Base-by-base conservation (phyloP, 2,888 invertebrate species). In the Agrotis clavis region DNA sequence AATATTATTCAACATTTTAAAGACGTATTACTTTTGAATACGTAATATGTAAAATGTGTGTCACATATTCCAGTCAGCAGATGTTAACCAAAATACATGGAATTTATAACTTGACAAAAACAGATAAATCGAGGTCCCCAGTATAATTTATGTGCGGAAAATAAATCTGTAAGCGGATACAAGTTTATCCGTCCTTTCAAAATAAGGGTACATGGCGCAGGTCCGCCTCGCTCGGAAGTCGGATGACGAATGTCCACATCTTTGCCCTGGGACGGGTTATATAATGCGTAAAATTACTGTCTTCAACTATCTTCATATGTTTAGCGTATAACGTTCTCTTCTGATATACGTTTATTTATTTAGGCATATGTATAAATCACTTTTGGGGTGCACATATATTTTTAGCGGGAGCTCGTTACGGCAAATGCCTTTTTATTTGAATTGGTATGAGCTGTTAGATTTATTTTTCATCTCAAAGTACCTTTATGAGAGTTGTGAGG, bases 211-310 rank as follows among this genome's bases (percentile, higher is more conserved):
- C 86, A 87, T 77, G 82, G 87, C 85, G 88, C 81, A 88, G 86
- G 91, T 90, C 90, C 89, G 89, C 88, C 84, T 82, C 85, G 83
- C 87, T 81, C 88, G 91, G 90, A 92, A 91, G 90, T 89, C 86
- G 90, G 90, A 93, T 94, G 95, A 95, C 92, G 93, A 94, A 95
- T 95, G 93, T 85, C 90, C 90, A 86, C 89, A 88, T 91, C 86
- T 91, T 89, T 89, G 89, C 88, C 90, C 76, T 87, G 88, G 89
- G 94, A 95, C 94, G 91, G 94, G 94, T 92, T 93, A 95, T 91
- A 94, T 95, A 94, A 94, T 91, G 95, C 95, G 95, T 92, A 93
- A 95, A 95, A 95, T 95, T 93, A 94, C 93, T 90, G 92, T 91
- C 92, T 92, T 91, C 91, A 92, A 93, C 92, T 93, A 92, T 91